Percentiles rank a stretch among this genome's conserved stretches.
phyloP scores from a whole-genome alignment of 2,113 vertebrate species.

The Bubo bubo region DNA sequence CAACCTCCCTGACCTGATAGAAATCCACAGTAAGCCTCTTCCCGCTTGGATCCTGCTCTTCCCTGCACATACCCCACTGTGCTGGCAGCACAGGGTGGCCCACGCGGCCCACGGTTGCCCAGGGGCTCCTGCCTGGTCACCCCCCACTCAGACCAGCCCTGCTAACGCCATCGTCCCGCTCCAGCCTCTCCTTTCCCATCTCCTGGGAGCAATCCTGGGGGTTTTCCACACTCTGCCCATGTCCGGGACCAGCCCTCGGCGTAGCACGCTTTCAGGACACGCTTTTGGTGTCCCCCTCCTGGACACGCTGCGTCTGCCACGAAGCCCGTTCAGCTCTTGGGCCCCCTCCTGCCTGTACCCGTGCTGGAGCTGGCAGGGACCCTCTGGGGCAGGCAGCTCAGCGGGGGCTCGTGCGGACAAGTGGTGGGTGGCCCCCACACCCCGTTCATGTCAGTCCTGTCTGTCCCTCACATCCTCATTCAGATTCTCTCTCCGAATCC shows the following conservation, averaged over 20 bases:
- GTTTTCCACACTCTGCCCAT: rapidly evolving
- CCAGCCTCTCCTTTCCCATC: not conserved
- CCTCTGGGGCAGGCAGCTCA: not conserved
- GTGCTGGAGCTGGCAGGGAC: not conserved
- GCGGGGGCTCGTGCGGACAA: rapidly evolving
- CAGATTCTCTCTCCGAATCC: slow-evolving; percentile 88
- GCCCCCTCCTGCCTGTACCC: not conserved
- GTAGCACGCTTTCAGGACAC: rapidly evolving
- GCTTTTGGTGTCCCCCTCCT: rapidly evolving
- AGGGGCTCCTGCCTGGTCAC: not conserved
- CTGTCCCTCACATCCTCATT: not conserved
- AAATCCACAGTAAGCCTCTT: slow-evolving; percentile 86
- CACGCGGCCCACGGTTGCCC: rapidly evolving
- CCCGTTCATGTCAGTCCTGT: rapidly evolving
- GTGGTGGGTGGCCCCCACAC: rapidly evolving
- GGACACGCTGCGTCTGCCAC: rapidly evolving
- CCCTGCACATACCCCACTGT: not conserved
- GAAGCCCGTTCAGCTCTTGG: rapidly evolving
- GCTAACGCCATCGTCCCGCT: rapidly evolving
- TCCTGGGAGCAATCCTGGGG: not conserved
- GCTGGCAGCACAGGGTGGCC: not conserved
- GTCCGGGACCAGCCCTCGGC: not conserved
- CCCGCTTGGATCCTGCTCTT: rapidly evolving
- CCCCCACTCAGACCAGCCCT: not conserved
- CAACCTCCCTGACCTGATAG: slow-evolving; percentile 88